A percentile compares a stretch with the other conserved stretches of the same genome.
phyloP scores from a whole-genome alignment of 2,888 invertebrate genomes.

The Blastobasis adustella region DNA sequence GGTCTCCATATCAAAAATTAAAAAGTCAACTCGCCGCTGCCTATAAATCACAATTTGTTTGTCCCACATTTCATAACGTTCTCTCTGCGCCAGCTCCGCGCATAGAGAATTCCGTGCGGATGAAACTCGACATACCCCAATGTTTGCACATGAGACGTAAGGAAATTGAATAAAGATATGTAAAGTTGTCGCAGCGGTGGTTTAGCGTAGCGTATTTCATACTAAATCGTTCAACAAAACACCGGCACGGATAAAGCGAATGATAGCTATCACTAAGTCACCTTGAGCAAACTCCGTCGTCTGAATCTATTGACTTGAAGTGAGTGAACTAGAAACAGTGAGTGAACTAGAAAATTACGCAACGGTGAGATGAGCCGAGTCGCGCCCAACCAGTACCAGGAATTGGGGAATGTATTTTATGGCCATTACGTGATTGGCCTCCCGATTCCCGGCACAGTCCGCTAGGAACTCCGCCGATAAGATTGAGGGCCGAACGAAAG shows the following conservation, averaged over 20 bases:
- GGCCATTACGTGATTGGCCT: slow-evolving; percentile 36
- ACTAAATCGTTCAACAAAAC: too few relatives aligned
- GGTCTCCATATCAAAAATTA: slow-evolving; percentile 33
- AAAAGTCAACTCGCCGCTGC: slow-evolving; percentile 21
- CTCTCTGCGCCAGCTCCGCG: not conserved
- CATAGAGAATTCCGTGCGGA: not conserved
- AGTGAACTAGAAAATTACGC: not conserved
- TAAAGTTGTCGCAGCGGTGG: not conserved
- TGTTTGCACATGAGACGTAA: not conserved
- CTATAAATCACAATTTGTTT: slow-evolving; percentile 29
- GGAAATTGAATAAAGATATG: not conserved
- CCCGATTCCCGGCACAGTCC: slow-evolving; percentile 17
- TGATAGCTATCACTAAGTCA: not conserved
- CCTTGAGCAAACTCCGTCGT: not conserved
- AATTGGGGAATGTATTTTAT: slow-evolving; percentile 37
- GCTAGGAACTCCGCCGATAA: not conserved
- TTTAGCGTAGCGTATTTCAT: not conserved
- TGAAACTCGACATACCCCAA: not conserved
- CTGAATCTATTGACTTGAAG: not conserved
- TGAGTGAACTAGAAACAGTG: not conserved
- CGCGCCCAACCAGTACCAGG: slow-evolving; percentile 1
- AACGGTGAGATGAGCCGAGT: not conserved
- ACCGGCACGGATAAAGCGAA: too few relatives aligned
- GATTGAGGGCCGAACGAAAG: slow-evolving; percentile 6
- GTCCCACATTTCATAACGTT: slow-evolving; percentile 18